phyloP scores from a whole-genome alignment of 2,797 vertebrate genomes.

The Phalloptychus januarius region DNA sequence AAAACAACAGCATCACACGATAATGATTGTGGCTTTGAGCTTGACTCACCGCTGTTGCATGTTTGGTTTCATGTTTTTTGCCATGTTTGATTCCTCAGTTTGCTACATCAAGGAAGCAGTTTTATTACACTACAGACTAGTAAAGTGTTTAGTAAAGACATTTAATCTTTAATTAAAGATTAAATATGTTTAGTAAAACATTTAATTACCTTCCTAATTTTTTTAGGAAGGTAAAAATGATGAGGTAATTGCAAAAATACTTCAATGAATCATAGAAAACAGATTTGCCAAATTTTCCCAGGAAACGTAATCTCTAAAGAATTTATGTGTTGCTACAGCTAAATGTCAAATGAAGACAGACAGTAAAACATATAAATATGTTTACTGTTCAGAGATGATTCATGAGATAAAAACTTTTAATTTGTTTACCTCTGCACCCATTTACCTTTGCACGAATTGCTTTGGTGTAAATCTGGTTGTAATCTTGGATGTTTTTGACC shows the following conservation, averaged over 20 bases:
- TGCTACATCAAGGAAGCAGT: conserved; percentile 38
- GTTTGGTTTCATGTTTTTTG: conserved; percentile 13
- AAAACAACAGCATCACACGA: not conserved
- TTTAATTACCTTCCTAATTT: not conserved
- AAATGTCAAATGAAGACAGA: not conserved
- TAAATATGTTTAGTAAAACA: not conserved
- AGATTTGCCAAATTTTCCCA: not conserved
- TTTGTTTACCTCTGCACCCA: conserved; percentile 24
- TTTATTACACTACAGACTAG: conserved; percentile 29
- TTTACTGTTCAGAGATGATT: not conserved
- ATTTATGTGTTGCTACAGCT: not conserved
- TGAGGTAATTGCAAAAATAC: not conserved
- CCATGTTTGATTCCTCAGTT: not conserved
- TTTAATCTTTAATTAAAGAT: not conserved
- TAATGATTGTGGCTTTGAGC: conserved; percentile 27
- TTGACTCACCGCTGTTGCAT: conserved; percentile 35
- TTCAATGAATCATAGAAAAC: not conserved
- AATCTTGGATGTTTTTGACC: conserved; percentile 50
- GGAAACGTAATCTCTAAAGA: not conserved
- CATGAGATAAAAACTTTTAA: conserved; percentile 17
- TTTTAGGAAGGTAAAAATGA: not conserved
- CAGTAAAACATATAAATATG: not conserved
- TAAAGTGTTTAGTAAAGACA: too few species aligned
- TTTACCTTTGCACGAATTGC: conserved; percentile 32
- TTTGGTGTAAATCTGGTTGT: conserved; percentile 50